Percentiles rank a stretch among this genome's conserved stretches.
These are phyloP conservation scores for Macroglossus sobrinus DNA, from an alignment of 2,113 vertebrate genomes.

Conservation along the genomic window DNA sequence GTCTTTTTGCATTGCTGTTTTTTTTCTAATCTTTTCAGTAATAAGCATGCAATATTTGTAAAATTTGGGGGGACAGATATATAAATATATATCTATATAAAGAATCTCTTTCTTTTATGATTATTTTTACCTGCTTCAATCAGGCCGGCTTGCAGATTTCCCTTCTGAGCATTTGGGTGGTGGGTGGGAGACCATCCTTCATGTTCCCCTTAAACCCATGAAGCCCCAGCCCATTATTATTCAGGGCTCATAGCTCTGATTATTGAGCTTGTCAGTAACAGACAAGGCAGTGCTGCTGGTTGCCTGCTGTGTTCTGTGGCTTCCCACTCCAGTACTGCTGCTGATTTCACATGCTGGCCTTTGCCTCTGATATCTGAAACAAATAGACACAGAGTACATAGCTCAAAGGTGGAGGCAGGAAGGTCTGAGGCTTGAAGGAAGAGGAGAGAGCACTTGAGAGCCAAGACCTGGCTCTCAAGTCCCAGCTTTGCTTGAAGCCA, in stretches of 20 bases:
- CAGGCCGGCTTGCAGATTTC: background rate
- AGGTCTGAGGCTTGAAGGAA: background rate
- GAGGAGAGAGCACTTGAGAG: background rate
- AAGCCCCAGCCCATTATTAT: background rate
- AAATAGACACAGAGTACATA: background rate
- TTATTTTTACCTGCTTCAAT: background rate
- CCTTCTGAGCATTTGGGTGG: background rate
- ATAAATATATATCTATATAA: background rate
- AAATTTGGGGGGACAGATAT: background rate
- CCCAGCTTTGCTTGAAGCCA: background rate
- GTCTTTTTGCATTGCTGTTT: background rate
- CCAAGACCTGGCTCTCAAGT: background rate
- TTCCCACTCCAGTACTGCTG: background rate
- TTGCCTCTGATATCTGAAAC: slow-evolving; percentile 21
- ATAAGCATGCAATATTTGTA: background rate
- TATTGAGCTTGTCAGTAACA: background rate
- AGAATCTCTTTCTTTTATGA: background rate
- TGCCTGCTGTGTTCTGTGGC: background rate
- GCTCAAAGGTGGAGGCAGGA: background rate
- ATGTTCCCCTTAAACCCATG: background rate
- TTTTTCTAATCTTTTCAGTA: background rate
- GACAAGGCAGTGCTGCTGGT: background rate
- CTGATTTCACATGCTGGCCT: background rate
- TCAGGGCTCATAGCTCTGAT: background rate
- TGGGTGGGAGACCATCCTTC: background rate